Percentiles rank a stretch among this genome's conserved stretches.
Conservation (phyloP, 2,113 vertebrate genomes). For the Cichladusa arquata region DNA sequence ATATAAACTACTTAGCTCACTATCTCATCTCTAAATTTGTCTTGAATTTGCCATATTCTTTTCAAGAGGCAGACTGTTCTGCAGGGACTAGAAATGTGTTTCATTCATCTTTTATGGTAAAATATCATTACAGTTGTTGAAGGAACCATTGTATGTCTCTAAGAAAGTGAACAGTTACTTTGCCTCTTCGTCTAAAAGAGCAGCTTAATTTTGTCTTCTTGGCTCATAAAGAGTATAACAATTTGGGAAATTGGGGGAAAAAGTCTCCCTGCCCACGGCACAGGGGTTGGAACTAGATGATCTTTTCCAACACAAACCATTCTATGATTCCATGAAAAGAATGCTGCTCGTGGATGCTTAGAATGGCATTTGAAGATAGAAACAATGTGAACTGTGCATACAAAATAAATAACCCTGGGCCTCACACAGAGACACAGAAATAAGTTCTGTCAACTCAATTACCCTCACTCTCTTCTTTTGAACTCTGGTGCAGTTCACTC, state of each 20-base stretch:
- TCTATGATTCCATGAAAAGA: neutral
- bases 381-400: neutral
- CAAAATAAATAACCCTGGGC: slow-evolving; percentile 13
- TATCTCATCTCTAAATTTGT: neutral
- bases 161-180: neutral
- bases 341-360: neutral
- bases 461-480: neutral
- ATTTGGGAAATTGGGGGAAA: neutral
- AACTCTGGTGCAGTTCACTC: slow-evolving; percentile 10
- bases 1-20: neutral
- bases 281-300: neutral
- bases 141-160: neutral
- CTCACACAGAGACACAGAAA: neutral
- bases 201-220: neutral
- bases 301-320: neutral
- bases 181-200: neutral
- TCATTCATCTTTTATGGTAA: neutral
- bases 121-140: neutral
- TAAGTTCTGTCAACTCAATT: slow-evolving; percentile 10
- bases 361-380: neutral
- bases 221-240: neutral
- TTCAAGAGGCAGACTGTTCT: neutral
- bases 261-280: neutral
- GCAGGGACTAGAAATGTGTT: neutral
- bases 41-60: neutral